These are phyloP conservation scores for Ptilorrhoa leucosticta DNA, from an alignment of 2,113 vertebrate species.

Conservation along the genomic window DNA sequence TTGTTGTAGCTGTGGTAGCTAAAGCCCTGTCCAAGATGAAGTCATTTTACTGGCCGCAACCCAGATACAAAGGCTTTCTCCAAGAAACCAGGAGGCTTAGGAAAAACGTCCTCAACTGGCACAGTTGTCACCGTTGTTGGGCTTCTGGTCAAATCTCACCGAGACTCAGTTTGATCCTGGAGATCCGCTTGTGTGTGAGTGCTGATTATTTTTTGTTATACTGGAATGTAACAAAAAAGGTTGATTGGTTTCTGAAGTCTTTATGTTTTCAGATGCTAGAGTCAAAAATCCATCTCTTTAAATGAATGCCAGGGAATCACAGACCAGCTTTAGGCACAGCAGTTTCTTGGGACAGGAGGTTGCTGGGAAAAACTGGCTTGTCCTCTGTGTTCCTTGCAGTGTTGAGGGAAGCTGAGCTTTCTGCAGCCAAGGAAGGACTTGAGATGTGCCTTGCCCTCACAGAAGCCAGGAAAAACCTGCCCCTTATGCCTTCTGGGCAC, in stretches of 20 bases:
- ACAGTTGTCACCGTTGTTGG: not conserved
- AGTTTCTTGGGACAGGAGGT: not conserved
- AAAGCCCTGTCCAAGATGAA: not conserved
- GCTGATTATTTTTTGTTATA: not conserved
- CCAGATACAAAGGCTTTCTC: not conserved
- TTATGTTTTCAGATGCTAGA: not conserved
- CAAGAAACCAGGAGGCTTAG: not conserved
- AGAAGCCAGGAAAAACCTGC: not conserved
- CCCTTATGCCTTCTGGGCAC: not conserved
- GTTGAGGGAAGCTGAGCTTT: not conserved
- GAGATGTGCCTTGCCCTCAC: not conserved
- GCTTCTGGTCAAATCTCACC: not conserved
- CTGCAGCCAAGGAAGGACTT: not conserved
- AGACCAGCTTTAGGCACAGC: not conserved
- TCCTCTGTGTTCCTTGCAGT: not conserved
- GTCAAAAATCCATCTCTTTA: not conserved
- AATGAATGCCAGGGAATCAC: not conserved
- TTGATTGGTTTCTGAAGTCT: not conserved
- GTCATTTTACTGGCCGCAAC: not conserved
- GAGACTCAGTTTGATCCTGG: not conserved
- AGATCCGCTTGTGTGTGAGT: not conserved
- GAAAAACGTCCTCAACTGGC: not conserved
- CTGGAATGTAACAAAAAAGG: not conserved
- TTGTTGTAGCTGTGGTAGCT: not conserved
- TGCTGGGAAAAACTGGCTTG: not conserved